Base-by-base conservation (phyloP, 2,797 vertebrate species). In the Alca torda region DNA sequence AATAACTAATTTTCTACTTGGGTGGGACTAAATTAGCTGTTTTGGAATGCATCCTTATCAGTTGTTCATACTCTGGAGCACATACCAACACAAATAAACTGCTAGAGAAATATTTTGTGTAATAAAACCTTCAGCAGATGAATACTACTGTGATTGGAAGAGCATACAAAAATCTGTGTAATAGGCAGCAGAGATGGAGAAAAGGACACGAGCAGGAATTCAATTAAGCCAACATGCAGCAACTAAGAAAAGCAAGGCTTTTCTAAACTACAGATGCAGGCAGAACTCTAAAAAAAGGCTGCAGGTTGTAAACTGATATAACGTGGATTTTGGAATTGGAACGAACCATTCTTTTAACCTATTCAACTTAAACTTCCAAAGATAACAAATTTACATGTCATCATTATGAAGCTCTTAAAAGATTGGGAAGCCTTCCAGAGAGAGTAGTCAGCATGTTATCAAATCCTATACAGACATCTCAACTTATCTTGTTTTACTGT, bases 1-100 rank as follows among this genome's bases (percentile, higher is more conserved):
- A 95, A 93, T 91, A 83, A 81, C 50, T 88, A 91, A 95, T 95
- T 95, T 97, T 96, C 94, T 97, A 94, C 80, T 94, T 95, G 54
- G 73, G 50, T 95, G 74, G 59, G 67, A 95, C 35, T 84, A 95
- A 93, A 95, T 94, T 95, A 93, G 50, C 46, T 92, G 69, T 13
- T 92, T 81, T 90, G 69, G 53, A 93, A 91, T 70, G 25, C 63
- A 82, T 70, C 21, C 48, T 93, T 95, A 95, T 91, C 94, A 69
- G 59, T 91, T 78, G 15, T 82, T 95, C 76, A 65, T 91, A 93
- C 85, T 88, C 65, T 79, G 51, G 43, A 95, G 54, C 82, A 88
- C 61, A 86, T 72, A 93, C 41, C 19, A 89, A 57, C 26, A 81
- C 37, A 89, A 91, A 80, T 65, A 84, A 84, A 84, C 56, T 1